Conservation (phyloP, 2,888 invertebrate genomes). For the Eristalis pertinax region DNA sequence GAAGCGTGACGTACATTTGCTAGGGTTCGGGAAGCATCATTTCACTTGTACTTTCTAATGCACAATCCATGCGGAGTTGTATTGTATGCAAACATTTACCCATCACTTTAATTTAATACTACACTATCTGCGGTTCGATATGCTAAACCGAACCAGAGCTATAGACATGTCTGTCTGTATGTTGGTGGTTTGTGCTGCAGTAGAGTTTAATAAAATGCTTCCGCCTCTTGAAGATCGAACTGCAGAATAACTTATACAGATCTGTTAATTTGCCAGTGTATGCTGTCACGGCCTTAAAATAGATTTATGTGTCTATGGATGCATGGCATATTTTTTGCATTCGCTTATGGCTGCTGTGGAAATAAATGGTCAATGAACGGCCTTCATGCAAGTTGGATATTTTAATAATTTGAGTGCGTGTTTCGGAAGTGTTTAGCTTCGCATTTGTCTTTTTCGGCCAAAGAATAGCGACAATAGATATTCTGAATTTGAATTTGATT, state of each 20-base stretch:
- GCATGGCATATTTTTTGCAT: neutral
- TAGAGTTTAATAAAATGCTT: neutral
- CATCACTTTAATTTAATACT: slow-evolving; percentile 45
- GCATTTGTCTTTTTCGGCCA: too few relatives aligned
- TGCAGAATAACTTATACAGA: neutral
- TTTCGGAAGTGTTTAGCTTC: neutral
- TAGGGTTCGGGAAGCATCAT: slow-evolving; percentile 36
- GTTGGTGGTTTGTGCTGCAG: neutral
- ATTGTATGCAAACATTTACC: slow-evolving; percentile 22
- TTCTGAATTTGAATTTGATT: too few relatives aligned
- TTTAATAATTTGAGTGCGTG: neutral
- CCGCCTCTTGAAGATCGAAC: neutral
- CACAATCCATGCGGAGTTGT: neutral
- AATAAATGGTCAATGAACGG: neutral
- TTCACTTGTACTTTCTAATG: slow-evolving; percentile 66
- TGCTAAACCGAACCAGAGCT: neutral
- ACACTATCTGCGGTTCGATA: neutral
- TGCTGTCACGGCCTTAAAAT: neutral
- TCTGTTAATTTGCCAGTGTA: neutral
- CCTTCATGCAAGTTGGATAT: neutral
- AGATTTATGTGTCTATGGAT: neutral
- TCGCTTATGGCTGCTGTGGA: neutral
- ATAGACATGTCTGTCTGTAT: neutral
- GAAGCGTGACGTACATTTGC: slow-evolving; percentile 37
- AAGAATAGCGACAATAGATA: too few relatives aligned